These are phyloP conservation scores for Phaethornis superciliosus DNA, from an alignment of 2,113 vertebrate species.

Conservation along the genomic window DNA sequence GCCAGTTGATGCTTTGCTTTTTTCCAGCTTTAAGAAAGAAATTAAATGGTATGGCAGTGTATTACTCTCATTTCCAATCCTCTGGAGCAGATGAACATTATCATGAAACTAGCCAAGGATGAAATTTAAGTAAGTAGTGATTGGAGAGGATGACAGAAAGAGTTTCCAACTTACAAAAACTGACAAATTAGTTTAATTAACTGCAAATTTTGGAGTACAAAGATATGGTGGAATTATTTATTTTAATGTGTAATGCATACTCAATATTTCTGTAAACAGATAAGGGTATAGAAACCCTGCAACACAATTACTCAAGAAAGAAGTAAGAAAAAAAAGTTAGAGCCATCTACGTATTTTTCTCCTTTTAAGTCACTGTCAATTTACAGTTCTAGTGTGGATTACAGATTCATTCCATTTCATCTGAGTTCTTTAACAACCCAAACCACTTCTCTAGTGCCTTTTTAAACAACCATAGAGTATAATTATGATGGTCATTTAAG, in stretches of 20 bases:
- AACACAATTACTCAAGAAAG: constrained; percentile 37
- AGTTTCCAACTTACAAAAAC: constrained; percentile 76
- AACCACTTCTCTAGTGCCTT: not conserved
- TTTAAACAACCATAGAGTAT: not conserved
- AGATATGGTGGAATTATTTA: constrained; percentile 71
- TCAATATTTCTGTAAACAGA: constrained; percentile 72
- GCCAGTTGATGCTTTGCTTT: constrained; percentile 77
- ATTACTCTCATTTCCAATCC: constrained; percentile 82
- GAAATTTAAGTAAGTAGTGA: constrained; percentile 86
- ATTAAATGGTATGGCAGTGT: constrained; percentile 77
- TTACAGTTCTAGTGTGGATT: not conserved
- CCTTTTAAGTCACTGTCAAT: constrained; percentile 28
- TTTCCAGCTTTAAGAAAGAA: constrained; percentile 79
- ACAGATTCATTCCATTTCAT: constrained; percentile 5
- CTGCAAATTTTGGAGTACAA: constrained; percentile 75
- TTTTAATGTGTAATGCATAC: constrained; percentile 64
- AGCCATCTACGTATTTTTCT: constrained; percentile 2
- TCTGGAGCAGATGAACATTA: constrained; percentile 85
- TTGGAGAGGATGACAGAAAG: constrained; percentile 77
- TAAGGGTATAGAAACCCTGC: constrained; percentile 32
- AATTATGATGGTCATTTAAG: not conserved
- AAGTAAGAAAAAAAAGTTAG: not conserved
- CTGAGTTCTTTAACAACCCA: not conserved
- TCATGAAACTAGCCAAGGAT: constrained; percentile 84
- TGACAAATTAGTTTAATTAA: constrained; percentile 84